Conservation (phyloP, 1,140 invertebrate genomes). For the Drosophila equinoxialis region DNA sequence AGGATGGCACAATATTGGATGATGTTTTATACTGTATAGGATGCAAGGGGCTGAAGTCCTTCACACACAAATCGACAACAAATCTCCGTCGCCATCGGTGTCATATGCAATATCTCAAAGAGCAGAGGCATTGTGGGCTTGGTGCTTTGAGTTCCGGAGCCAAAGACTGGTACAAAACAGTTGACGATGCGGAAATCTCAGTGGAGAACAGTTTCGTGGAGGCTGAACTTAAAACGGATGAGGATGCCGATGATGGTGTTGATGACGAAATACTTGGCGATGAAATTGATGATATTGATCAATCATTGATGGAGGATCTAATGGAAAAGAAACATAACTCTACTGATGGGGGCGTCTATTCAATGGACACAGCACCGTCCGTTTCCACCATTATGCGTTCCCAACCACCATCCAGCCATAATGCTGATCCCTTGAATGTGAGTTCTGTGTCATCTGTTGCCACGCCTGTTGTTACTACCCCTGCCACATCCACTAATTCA, state of each 20-base stretch:
- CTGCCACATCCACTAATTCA: background rate
- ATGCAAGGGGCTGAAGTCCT: conserved; percentile 62
- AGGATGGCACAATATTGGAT: conserved; percentile 59
- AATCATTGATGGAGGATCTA: conserved; percentile 31
- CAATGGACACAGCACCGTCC: background rate
- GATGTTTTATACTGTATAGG: conserved; percentile 57
- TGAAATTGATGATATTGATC: conserved; percentile 4
- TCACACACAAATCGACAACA: conserved; percentile 63
- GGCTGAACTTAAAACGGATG: conserved; percentile 24
- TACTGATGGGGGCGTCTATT: conserved; percentile 40
- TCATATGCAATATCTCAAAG: conserved; percentile 61
- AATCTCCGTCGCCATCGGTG: conserved; percentile 62
- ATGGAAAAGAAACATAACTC: conserved; percentile 46
- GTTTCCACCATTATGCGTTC: background rate
- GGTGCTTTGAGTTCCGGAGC: conserved; percentile 7
- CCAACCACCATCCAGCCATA: background rate
- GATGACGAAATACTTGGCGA: no score
- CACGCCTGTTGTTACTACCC: background rate
- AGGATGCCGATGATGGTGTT: conserved; percentile 34
- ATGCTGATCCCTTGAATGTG: conserved; percentile 7
- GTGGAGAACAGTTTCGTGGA: conserved; percentile 27
- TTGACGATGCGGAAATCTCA: conserved; percentile 34
- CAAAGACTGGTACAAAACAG: conserved; percentile 33
- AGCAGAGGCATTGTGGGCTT: conserved; percentile 21
- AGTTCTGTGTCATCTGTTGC: background rate